These are phyloP conservation scores for Orestias chungarensis DNA, from an alignment of 2,797 vertebrate genomes.

Conservation along the genomic window DNA sequence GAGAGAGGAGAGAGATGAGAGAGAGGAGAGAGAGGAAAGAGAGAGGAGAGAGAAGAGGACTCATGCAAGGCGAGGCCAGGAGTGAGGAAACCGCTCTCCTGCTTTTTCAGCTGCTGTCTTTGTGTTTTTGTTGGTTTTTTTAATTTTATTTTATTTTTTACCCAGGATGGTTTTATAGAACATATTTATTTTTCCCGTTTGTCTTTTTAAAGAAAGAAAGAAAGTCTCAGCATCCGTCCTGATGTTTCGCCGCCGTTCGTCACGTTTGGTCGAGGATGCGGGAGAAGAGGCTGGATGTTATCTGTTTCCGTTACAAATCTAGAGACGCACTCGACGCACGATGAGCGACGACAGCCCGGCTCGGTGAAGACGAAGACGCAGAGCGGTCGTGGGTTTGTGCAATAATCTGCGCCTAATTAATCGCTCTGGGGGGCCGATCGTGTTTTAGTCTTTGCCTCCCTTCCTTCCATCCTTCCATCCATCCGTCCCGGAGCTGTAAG, in stretches of 20 bases:
- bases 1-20: conserved; percentile 29
- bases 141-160: neutral
- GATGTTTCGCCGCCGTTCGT: conserved; percentile 66
- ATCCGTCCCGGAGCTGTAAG: conserved; percentile 39
- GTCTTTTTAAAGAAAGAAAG: neutral
- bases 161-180: conserved; percentile 19
- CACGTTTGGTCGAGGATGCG: conserved; percentile 68
- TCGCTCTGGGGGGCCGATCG: conserved; percentile 30
- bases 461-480: conserved; percentile 4
- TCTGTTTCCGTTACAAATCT: conserved; percentile 42
- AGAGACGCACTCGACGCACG: conserved; percentile 54
- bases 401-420: conserved; percentile 55
- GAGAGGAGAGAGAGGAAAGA: conserved; percentile 27
- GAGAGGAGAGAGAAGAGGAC: conserved; percentile 50
- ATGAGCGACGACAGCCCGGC: conserved; percentile 23
- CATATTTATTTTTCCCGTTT: neutral
- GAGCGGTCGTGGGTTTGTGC: conserved; percentile 26
- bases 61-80: conserved; percentile 73
- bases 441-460: conserved; percentile 7
- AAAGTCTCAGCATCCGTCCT: conserved; percentile 34
- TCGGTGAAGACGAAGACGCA: conserved; percentile 25
- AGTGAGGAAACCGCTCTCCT: conserved; percentile 56
- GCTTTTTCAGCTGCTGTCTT: conserved; percentile 47
- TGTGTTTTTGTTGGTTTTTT: neutral
- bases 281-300: conserved; percentile 61